Evolutionary conservation across 2,888 invertebrate genomes (phyloP).

Genomic region (Caenorhabditis zanzibari): DNA sequence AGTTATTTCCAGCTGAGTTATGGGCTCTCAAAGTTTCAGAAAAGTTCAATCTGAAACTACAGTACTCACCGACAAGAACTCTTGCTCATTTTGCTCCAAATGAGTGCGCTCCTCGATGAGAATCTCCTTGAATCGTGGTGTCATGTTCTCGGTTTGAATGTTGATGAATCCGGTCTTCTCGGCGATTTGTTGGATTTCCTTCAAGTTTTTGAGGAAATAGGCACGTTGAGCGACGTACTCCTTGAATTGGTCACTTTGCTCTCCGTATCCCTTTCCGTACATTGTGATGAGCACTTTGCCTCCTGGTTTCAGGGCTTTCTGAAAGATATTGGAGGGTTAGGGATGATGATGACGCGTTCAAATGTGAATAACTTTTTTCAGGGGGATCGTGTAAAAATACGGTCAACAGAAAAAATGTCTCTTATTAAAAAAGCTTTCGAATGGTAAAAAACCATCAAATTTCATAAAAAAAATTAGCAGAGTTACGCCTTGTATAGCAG

Average conservation of each 20-base stretch:
- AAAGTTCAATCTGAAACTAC: too few species aligned
- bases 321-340: constrained; percentile 53
- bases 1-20: too few species aligned
- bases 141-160: constrained; percentile 85
- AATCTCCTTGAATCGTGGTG: constrained; percentile 85
- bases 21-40: too few species aligned
- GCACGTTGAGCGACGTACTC: constrained; percentile 85
- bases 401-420: too few species aligned
- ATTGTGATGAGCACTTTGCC: constrained; percentile 86
- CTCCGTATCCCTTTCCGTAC: constrained; percentile 86
- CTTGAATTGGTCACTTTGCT: constrained; percentile 83
- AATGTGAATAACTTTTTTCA: too few species aligned
- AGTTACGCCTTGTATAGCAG: too few species aligned
- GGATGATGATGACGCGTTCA: too few species aligned
- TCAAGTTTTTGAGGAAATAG: constrained; percentile 85
- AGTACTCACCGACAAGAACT: constrained; percentile 84
- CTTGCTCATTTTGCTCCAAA: constrained; percentile 84
- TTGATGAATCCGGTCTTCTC: constrained; percentile 85
- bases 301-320: constrained; percentile 86
- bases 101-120: constrained; percentile 85
- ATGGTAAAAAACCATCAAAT: too few species aligned
- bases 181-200: constrained; percentile 84
- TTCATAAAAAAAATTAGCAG: too few species aligned
- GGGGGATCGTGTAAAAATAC: too few species aligned
- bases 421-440: too few species aligned